phyloP scores from a whole-genome alignment of 2,113 vertebrate genomes.

The Miniopterus natalensis region DNA sequence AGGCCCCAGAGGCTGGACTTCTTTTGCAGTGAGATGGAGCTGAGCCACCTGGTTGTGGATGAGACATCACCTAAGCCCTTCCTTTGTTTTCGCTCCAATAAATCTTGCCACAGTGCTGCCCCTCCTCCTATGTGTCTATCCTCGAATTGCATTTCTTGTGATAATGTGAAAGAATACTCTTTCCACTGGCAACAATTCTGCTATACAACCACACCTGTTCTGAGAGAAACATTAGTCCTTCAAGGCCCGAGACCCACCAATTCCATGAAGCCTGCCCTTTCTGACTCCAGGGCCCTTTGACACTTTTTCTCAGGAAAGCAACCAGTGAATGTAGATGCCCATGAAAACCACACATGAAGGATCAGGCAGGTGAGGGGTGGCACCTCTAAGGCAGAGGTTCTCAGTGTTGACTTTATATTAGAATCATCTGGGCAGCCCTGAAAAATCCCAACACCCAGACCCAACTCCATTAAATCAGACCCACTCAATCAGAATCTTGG shows the following conservation, averaged over 20 bases:
- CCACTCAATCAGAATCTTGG: background rate
- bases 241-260: background rate
- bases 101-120: background rate
- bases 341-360: background rate
- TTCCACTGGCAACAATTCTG: background rate
- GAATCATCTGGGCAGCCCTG: background rate
- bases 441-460: background rate
- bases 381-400: background rate
- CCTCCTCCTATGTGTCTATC: background rate
- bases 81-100: background rate
- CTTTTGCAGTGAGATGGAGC: background rate
- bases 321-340: background rate
- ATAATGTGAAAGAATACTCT: background rate
- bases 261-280: background rate
- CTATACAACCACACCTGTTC: background rate
- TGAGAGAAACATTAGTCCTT: background rate
- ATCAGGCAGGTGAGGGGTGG: background rate
- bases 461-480: background rate
- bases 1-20: background rate
- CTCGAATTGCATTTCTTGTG: background rate
- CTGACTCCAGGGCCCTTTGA: background rate
- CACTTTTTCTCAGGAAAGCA: background rate
- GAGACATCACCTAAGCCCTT: background rate
- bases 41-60: background rate
- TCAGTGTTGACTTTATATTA: background rate